These are phyloP conservation scores for Drosophila tripunctata DNA, from an alignment of 2,888 invertebrate genomes.

Conservation along the genomic window DNA sequence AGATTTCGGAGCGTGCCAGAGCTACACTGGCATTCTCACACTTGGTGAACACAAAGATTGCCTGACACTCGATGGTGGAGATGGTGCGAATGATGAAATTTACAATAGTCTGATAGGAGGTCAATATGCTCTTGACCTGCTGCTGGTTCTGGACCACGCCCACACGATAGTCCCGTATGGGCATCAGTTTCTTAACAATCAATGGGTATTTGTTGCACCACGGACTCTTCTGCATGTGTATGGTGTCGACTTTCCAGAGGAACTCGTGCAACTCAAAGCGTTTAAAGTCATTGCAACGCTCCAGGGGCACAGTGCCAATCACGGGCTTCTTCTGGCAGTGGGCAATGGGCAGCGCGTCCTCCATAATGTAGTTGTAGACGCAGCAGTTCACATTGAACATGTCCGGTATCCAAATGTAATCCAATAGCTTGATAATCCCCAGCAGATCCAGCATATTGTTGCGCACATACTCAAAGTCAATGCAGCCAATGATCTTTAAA, in stretches of 20 bases:
- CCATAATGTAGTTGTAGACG: constrained; percentile 66
- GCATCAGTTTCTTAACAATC: constrained; percentile 82
- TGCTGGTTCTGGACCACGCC: constrained; percentile 64
- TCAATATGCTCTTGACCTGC: constrained; percentile 63
- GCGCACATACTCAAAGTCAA: constrained; percentile 74
- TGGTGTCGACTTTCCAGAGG: constrained; percentile 79
- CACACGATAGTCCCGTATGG: constrained; percentile 70
- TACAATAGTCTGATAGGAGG: constrained; percentile 74
- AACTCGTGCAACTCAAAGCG: constrained; percentile 78
- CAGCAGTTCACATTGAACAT: constrained; percentile 63
- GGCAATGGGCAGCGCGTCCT: constrained; percentile 73
- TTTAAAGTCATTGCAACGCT: constrained; percentile 81
- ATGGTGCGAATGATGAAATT: constrained; percentile 82
- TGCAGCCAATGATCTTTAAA: constrained; percentile 74
- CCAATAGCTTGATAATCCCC: constrained; percentile 75
- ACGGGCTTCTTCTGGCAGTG: constrained; percentile 77
- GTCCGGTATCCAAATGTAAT: constrained; percentile 81
- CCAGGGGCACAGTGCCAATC: constrained; percentile 81
- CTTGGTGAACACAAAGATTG: constrained; percentile 74
- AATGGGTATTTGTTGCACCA: constrained; percentile 82
- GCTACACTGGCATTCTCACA: constrained; percentile 77
- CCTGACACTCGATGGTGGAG: constrained; percentile 81
- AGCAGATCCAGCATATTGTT: constrained; percentile 77
- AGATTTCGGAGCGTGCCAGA: constrained; percentile 78
- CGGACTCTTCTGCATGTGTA: constrained; percentile 82